Evolutionary conservation across 1,140 invertebrate species (phyloP).

Genomic region (Drosophila seguyi): DNA sequence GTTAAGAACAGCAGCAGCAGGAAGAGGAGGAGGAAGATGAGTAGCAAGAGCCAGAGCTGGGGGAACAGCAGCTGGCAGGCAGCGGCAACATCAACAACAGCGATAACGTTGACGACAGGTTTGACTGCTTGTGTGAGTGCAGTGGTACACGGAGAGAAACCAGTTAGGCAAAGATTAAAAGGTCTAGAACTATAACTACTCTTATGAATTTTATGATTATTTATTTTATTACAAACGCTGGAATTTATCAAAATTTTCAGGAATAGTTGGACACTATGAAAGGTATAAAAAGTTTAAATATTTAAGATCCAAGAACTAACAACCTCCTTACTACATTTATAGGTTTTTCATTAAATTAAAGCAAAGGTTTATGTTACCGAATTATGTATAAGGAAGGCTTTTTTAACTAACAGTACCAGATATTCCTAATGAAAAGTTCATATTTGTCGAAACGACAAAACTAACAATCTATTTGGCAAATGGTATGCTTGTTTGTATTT

Average conservation of each 20-base stretch:
- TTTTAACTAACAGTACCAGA: background rate
- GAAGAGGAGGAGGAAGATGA: conserved; percentile 3
- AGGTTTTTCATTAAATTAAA: too few species aligned
- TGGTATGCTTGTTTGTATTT: too few species aligned
- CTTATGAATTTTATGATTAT: too few species aligned
- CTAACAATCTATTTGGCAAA: too few species aligned
- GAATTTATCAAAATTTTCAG: too few species aligned
- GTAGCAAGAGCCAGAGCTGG: conserved; percentile 5
- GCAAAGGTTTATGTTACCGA: background rate
- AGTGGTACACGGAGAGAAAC: conserved; percentile 27
- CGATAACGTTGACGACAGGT: conserved; percentile 74
- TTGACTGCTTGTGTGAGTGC: conserved; percentile 40
- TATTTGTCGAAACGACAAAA: background rate
- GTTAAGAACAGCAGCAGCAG: conserved; percentile 55
- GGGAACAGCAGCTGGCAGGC: conserved; percentile 59
- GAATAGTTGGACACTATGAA: too few species aligned
- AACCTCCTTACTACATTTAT: background rate
- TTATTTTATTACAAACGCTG: too few species aligned
- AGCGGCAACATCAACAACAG: conserved; percentile 47
- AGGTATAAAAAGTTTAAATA: background rate
- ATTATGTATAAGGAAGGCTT: background rate
- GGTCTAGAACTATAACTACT: background rate
- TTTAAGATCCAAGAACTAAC: background rate
- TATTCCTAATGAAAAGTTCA: background rate
- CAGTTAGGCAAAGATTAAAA: too few species aligned